Conservation (phyloP, 2,888 invertebrate genomes). For the Nemotelus nigrinus region DNA sequence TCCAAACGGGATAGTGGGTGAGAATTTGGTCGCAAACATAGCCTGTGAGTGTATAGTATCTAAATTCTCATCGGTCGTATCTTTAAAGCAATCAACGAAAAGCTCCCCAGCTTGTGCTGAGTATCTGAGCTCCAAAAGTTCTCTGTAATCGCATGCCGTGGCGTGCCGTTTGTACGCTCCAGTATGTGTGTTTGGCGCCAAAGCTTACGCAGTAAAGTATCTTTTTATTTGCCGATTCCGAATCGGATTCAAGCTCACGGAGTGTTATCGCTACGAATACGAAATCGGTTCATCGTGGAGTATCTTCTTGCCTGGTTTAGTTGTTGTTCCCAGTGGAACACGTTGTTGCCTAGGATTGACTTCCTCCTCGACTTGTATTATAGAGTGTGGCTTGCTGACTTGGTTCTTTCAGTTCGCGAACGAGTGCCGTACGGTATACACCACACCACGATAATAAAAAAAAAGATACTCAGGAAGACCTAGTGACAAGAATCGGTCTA, state of each 20-base stretch:
- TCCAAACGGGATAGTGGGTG: neutral
- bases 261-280: constrained; percentile 14
- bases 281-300: no score
- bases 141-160: neutral
- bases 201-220: constrained; percentile 6
- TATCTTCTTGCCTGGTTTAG: no score
- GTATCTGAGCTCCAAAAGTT: neutral
- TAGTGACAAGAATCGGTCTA: constrained; percentile 1
- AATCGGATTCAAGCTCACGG: neutral
- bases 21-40: no score
- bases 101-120: neutral
- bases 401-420: constrained; percentile 33
- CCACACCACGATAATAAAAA: neutral
- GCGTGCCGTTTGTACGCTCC: neutral
- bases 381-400: constrained; percentile 1
- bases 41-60: neutral
- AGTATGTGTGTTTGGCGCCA: neutral
- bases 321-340: no score
- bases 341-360: no score
- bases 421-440: constrained; percentile 36
- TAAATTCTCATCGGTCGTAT: constrained; percentile 8
- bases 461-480: constrained; percentile 14
- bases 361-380: no score
- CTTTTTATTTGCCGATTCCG: neutral
- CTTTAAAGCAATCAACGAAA: constrained; percentile 17